Conservation (phyloP, 1,140 invertebrate species). For the Odontomachus brunneus region DNA sequence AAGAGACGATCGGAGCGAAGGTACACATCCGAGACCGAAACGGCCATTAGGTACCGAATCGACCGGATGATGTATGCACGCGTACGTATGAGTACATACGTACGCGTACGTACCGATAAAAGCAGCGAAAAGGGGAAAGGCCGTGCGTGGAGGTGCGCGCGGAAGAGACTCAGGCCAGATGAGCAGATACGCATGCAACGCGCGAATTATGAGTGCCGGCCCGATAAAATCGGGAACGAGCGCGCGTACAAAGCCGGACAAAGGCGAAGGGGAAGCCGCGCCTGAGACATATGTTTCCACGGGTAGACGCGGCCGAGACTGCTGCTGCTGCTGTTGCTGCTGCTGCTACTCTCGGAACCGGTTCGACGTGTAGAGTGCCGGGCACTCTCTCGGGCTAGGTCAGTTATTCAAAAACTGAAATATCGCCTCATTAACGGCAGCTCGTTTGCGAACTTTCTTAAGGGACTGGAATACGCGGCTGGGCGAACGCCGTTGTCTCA, state of each 20-base stretch:
- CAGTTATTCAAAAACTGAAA: slow-evolving; percentile 82
- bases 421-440: slow-evolving; percentile 78
- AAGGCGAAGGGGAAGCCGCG: slow-evolving; percentile 40
- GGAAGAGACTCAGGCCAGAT: slow-evolving; percentile 46
- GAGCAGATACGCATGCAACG: slow-evolving; percentile 63
- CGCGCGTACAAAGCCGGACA: slow-evolving; percentile 49
- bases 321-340: too few relatives aligned
- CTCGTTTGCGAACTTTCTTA: slow-evolving; percentile 71
- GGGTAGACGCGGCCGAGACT: slow-evolving; percentile 73
- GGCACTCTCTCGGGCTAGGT: slow-evolving; percentile 75
- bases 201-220: slow-evolving; percentile 59
- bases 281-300: slow-evolving; percentile 73
- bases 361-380: slow-evolving; percentile 74
- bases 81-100: background rate
- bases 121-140: slow-evolving; percentile 44
- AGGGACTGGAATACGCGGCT: background rate
- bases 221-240: slow-evolving; percentile 58
- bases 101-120: slow-evolving; percentile 45
- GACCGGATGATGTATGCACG: slow-evolving; percentile 56
- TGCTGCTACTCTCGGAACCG: slow-evolving; percentile 78
- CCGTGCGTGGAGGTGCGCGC: slow-evolving; percentile 11
- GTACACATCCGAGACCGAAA: slow-evolving; percentile 54
- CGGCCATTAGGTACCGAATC: slow-evolving; percentile 60
- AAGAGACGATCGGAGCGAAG: slow-evolving; percentile 32
- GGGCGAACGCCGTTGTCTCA: background rate